Percentiles rank a stretch among this genome's conserved stretches.
Conservation (phyloP, 2,113 vertebrate species). For the Rhynchopsitta pachyrhyncha region DNA sequence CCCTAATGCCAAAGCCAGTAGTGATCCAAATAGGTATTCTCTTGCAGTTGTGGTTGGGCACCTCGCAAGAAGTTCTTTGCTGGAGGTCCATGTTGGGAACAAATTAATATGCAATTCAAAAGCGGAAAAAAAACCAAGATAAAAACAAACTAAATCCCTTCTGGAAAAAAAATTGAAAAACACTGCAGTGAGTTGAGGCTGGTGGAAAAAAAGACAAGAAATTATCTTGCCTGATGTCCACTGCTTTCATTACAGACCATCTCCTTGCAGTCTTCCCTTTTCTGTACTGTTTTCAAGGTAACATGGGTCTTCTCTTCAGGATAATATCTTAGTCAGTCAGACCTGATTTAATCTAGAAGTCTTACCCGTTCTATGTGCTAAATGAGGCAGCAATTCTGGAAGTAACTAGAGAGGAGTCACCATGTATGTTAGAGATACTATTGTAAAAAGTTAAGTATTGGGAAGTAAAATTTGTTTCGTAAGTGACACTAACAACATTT, state of each 20-base stretch:
- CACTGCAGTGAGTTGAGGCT: not conserved
- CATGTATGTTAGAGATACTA: not conserved
- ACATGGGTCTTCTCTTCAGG: not conserved
- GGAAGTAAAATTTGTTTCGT: not conserved
- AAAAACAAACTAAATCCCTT: not conserved
- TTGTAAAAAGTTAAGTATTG: not conserved
- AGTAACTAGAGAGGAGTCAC: not conserved
- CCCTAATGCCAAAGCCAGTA: not conserved
- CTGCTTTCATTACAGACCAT: not conserved
- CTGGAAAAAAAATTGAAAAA: not conserved
- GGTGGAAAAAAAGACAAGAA: not conserved
- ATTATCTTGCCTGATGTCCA: not conserved
- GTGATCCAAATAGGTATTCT: not conserved
- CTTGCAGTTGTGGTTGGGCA: not conserved
- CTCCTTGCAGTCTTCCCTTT: not conserved
- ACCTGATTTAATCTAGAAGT: not conserved
- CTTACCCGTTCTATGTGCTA: not conserved
- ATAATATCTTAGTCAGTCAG: not conserved
- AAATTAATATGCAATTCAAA: not conserved
- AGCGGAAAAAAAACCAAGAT: not conserved
- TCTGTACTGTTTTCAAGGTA: not conserved
- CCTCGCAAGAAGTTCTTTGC: not conserved
- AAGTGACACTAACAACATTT: not conserved
- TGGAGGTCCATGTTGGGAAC: not conserved
- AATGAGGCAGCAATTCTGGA: not conserved